Percentiles rank a stretch among this genome's conserved stretches.
These are phyloP conservation scores for Cyprinodon brontotheroides DNA, from an alignment of 2,113 vertebrate genomes.

Conservation along the genomic window DNA sequence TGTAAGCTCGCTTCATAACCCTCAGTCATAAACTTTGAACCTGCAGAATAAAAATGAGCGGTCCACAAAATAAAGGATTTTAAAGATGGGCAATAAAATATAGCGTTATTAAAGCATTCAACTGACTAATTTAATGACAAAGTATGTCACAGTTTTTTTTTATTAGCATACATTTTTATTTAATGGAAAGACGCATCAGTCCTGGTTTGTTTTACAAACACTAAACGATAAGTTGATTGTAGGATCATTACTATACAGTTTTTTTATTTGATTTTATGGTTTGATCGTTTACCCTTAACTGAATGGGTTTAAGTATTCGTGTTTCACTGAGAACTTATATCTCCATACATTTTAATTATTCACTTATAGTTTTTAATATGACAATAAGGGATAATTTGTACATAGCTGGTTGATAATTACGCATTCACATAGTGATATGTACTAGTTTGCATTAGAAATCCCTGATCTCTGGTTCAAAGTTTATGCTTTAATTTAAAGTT, in stretches of 20 bases:
- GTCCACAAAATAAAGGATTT: neutral
- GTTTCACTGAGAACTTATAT: neutral
- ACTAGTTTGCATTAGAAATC: no score
- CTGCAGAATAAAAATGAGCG: neutral
- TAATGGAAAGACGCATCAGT: neutral
- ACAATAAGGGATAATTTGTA: no score
- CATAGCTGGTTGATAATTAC: no score
- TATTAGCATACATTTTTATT: neutral
- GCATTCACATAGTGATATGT: no score
- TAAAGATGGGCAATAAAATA: neutral
- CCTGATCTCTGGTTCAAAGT: no score
- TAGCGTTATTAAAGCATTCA: neutral
- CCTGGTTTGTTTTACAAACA: neutral
- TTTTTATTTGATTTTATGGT: slow-evolving; percentile 21
- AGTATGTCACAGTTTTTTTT: neutral
- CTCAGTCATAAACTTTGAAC: neutral
- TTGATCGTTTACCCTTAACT: slow-evolving; percentile 17
- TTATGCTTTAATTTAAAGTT: neutral
- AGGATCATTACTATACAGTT: slow-evolving; percentile 24
- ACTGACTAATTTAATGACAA: no score
- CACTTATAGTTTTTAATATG: neutral
- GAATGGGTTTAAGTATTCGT: neutral
- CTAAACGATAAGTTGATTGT: slow-evolving; percentile 8
- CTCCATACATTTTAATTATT: neutral
- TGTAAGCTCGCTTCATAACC: neutral